Conservation (phyloP, 2,113 vertebrate genomes). For the Hipposideros armiger region DNA sequence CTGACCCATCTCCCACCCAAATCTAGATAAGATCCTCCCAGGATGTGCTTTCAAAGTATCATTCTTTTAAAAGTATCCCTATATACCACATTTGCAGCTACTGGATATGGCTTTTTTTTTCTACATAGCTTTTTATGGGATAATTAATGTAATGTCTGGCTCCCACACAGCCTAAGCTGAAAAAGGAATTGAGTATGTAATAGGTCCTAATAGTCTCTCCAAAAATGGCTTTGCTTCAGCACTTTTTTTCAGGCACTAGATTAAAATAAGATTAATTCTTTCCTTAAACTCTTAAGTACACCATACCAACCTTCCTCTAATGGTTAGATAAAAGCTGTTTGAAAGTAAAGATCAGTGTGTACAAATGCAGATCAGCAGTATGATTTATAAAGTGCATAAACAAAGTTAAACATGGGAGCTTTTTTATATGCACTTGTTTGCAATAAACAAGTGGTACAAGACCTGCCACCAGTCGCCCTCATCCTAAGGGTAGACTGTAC, state of each 20-base stretch:
- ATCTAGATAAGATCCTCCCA: neutral
- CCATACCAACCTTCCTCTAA: too few relatives aligned
- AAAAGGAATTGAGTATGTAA: neutral
- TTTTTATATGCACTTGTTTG: neutral
- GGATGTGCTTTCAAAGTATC: neutral
- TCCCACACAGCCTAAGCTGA: neutral
- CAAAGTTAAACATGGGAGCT: neutral
- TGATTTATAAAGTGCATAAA: neutral
- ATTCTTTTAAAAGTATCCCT: neutral
- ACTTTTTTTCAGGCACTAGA: neutral
- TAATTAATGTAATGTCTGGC: neutral
- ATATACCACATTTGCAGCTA: neutral
- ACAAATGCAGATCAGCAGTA: neutral
- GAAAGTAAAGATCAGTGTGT: neutral
- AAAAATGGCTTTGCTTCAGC: neutral
- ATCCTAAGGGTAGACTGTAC: neutral
- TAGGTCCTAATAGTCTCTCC: neutral
- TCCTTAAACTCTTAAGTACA: neutral
- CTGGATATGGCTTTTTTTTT: neutral
- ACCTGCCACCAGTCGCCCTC: neutral
- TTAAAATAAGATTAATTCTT: slow-evolving; percentile 20
- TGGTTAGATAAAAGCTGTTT: neutral
- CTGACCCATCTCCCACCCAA: neutral
- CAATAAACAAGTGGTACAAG: neutral
- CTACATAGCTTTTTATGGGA: neutral